Base-by-base conservation (phyloP, 2,797 vertebrate species). In the Trematomus bernacchii region DNA sequence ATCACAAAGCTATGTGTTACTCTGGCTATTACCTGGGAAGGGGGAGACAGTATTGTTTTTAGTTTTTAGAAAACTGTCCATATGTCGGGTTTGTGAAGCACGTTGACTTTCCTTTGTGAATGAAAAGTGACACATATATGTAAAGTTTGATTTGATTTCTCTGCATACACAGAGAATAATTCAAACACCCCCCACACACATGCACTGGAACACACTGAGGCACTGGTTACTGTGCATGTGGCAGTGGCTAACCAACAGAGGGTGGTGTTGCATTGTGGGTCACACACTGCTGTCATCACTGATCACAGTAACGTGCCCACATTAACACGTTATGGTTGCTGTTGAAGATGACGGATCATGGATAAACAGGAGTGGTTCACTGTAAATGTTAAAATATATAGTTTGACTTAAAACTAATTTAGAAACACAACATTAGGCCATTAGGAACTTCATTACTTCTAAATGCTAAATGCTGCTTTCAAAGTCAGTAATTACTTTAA, bases 211-310 rank as follows among this genome's bases (percentile, higher is more conserved):
- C n/a, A 37, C 15, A 1, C 66, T 10, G n/a, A 60, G 61, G 37
- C 33, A 12, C 59, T 30, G 43, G 27, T 52, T 68, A 37, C 76
- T 79, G 27, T 83, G 83, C 77, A 75, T 81, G 86, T 93, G 72
- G 85, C 86, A 68, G 21, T 50, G 62, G 75, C 69, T 70, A 46
- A 72, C 94, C 95, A 92, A 90, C 73, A 95, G 95, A 94, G 95
- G 94, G 94, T 78, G 91, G 86, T 95, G 92, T 95, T 95, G 95
- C 85, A 91, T 91, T 85, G 90, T 88, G 73, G 91, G 86, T 93
- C 58, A 71, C 68, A 61, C 83, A 73, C 73, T 54, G 76, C 55
- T 64, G 78, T 84, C 72, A 79, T 81, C 51, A 74, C 79, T 54
- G 70, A 64, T 23, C 50, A 82, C 57, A 5, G 50, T 37, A 68